Evolutionary conservation across 2,888 invertebrate genomes (phyloP).

Genomic region (Phragmatobia fuliginosa): DNA sequence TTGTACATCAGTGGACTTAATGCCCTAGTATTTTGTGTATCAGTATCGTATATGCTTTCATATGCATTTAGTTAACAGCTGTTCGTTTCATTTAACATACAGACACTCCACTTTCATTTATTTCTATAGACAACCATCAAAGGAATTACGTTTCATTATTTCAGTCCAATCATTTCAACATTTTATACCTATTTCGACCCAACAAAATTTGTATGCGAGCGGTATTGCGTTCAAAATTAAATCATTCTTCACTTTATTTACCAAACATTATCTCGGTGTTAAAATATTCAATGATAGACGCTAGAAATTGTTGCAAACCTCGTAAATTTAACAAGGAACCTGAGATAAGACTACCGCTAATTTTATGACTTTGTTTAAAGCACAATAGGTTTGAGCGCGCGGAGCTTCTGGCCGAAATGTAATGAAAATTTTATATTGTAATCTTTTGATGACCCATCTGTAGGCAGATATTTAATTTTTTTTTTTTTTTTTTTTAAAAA

Average conservation of each 20-base stretch:
- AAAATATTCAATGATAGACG: constrained; percentile 44
- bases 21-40: no score
- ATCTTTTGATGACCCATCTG: background rate
- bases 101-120: no score
- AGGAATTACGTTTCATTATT: constrained; percentile 19
- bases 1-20: no score
- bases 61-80: no score
- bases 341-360: constrained; percentile 19
- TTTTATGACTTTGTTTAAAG: constrained; percentile 10
- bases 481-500: no score
- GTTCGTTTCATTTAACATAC: no score
- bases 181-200: constrained; percentile 36
- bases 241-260: constrained; percentile 49
- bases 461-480: background rate
- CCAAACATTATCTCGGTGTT: constrained; percentile 46
- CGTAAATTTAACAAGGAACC: constrained; percentile 19
- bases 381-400: background rate
- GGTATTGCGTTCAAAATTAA: constrained; percentile 44
- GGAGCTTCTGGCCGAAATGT: background rate
- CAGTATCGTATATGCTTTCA: no score
- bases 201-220: constrained; percentile 48
- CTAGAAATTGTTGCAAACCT: constrained; percentile 23
- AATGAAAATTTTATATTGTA: background rate
- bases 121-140: no score
- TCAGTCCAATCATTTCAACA: no score